phyloP scores from a whole-genome alignment of 2,113 vertebrate species.

The Mungos mungo region DNA sequence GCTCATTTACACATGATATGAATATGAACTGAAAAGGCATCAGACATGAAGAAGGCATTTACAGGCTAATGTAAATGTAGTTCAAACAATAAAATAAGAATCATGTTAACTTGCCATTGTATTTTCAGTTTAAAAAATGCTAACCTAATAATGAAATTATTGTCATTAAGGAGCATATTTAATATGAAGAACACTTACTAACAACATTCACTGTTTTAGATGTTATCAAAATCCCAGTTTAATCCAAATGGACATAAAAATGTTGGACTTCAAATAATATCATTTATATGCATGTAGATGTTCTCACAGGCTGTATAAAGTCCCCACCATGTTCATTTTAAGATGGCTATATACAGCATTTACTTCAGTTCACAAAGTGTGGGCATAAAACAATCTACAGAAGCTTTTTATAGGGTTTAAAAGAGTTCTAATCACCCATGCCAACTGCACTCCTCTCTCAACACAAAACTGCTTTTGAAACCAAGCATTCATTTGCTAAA shows the following conservation, averaged over 20 bases:
- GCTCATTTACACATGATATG: not conserved
- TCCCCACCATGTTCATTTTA: conserved; percentile 24
- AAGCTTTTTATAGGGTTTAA: conserved; percentile 56
- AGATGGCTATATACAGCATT: not conserved
- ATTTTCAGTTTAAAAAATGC: not conserved
- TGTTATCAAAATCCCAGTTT: not conserved
- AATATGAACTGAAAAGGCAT: not conserved
- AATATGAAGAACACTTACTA: not conserved
- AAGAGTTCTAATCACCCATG: conserved; percentile 62
- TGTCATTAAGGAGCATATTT: not conserved
- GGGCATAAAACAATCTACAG: conserved; percentile 26
- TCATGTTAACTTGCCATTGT: not conserved
- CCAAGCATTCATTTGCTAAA: conserved; percentile 67
- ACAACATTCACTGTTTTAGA: not conserved
- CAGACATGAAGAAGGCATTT: not conserved
- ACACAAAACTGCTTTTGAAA: conserved; percentile 75
- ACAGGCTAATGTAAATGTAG: not conserved
- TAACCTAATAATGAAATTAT: not conserved
- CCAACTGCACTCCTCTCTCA: conserved; percentile 52
- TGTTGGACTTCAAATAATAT: not conserved
- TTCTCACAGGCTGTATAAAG: conserved; percentile 6
- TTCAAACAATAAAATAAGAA: not conserved
- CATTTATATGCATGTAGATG: not conserved
- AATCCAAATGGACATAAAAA: not conserved
- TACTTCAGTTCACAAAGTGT: conserved; percentile 34